A percentile compares a stretch with the other conserved stretches of the same genome.
Conservation (phyloP, 2,888 invertebrate genomes). For the Microplitis manilae region DNA sequence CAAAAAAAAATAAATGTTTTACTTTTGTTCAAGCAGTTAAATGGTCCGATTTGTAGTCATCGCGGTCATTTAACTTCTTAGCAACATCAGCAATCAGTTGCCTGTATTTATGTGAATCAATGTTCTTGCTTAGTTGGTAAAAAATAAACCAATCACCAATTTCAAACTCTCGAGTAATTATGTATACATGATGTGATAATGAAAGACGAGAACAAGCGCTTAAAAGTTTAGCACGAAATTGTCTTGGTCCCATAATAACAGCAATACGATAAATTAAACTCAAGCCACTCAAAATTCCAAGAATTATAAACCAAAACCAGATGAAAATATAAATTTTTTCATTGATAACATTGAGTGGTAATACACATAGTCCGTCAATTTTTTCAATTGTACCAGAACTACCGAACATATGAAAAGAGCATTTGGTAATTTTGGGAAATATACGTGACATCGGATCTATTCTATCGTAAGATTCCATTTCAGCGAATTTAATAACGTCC, state of each 20-base stretch:
- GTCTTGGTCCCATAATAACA: neutral
- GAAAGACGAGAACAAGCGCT: neutral
- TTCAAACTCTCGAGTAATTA: neutral
- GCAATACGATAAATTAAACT: conserved; percentile 10
- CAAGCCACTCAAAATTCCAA: conserved; percentile 60
- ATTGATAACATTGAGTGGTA: conserved; percentile 85
- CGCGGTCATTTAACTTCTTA: neutral
- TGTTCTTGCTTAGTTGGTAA: conserved; percentile 6
- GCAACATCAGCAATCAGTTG: neutral
- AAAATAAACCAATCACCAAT: conserved; percentile 12
- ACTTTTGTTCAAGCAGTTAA: neutral
- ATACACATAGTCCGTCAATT: conserved; percentile 80
- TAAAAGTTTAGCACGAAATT: neutral
- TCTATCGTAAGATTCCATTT: conserved; percentile 71
- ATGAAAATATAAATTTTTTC: conserved; percentile 84
- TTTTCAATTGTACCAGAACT: conserved; percentile 75
- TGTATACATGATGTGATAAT: neutral
- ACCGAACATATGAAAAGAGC: conserved; percentile 76
- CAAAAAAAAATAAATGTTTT: neutral
- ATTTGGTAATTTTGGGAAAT: conserved; percentile 81
- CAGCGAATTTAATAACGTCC: conserved; percentile 72
- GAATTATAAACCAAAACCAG: conserved; percentile 82
- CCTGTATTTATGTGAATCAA: neutral
- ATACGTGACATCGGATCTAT: conserved; percentile 79
- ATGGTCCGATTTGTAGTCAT: neutral